Percentiles rank a stretch among this genome's conserved stretches.
Evolutionary conservation across 2,888 invertebrate genomes (phyloP).

Genomic region (Andrena praecox): DNA sequence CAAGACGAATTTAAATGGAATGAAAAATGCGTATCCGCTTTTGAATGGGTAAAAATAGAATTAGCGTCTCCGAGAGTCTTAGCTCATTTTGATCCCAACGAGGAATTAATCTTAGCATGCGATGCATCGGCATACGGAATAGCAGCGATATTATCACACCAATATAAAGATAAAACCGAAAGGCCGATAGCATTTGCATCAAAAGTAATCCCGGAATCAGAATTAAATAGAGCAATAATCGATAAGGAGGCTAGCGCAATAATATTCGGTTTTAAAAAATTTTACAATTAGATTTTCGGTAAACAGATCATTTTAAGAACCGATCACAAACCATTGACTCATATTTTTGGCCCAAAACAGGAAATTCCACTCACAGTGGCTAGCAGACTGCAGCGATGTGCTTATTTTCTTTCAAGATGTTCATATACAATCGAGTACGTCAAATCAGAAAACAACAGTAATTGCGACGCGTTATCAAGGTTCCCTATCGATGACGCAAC

Average conservation of each 20-base stretch:
- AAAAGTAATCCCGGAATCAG: conserved; percentile 25
- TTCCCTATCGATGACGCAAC: conserved; percentile 35
- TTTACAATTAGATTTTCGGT: conserved; percentile 19
- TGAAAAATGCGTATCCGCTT: conserved; percentile 36
- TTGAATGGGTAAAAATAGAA: conserved; percentile 57
- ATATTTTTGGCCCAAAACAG: conserved; percentile 48
- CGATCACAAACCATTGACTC: conserved; percentile 52
- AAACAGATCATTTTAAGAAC: conserved; percentile 51
- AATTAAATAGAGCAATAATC: conserved; percentile 51
- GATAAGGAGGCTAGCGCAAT: conserved; percentile 63
- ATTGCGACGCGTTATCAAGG: conserved; percentile 50
- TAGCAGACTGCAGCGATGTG: conserved; percentile 50
- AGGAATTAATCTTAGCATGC: conserved; percentile 38
- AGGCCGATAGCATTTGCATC: conserved; percentile 37
- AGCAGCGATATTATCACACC: conserved; percentile 41
- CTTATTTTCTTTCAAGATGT: conserved; percentile 58
- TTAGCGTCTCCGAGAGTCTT: conserved; percentile 47
- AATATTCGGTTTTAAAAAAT: conserved; percentile 56
- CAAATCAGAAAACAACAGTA: conserved; percentile 46
- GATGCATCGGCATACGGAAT: conserved; percentile 35
- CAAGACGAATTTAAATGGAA: conserved; percentile 68
- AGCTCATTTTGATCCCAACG: conserved; percentile 48
- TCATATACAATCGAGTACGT: conserved; percentile 48
- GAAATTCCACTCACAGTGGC: conserved; percentile 42
- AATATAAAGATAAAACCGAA: conserved; percentile 25